Evolutionary conservation across 2,113 vertebrate species (phyloP).

Genomic region (Phyllostomus discolor): DNA sequence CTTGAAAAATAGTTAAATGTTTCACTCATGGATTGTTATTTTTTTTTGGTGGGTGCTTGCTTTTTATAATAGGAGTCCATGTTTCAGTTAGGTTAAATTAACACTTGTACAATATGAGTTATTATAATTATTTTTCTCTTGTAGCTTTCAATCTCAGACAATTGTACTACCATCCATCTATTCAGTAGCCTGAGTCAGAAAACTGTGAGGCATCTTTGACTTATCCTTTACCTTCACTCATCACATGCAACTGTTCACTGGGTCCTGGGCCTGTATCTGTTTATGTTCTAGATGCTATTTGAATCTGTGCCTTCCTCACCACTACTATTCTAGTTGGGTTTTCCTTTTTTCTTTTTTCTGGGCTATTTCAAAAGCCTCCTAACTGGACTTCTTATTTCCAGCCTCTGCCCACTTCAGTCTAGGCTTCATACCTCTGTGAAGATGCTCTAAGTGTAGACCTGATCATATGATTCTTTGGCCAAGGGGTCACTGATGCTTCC

Average conservation of each 20-base stretch:
- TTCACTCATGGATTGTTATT: background rate
- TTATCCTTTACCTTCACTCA: background rate
- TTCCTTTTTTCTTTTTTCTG: background rate
- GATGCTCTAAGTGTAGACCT: background rate
- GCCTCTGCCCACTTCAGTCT: background rate
- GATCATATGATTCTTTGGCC: background rate
- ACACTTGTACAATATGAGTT: background rate
- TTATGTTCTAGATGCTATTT: background rate
- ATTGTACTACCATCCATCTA: background rate
- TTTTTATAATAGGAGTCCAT: background rate
- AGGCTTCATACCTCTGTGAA: background rate
- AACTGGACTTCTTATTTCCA: background rate
- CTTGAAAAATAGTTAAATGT: background rate
- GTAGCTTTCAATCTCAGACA: background rate
- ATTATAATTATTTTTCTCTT: background rate
- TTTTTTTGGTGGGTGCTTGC: background rate
- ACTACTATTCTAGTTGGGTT: background rate
- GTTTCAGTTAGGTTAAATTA: conserved; percentile 13
- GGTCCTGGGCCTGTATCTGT: background rate
- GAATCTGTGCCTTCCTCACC: background rate
- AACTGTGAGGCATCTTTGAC: background rate
- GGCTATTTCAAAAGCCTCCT: background rate
- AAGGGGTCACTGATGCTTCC: background rate
- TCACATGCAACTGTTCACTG: background rate
- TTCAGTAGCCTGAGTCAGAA: background rate